Base-by-base conservation (phyloP, 2,113 vertebrate genomes). In the Phalacrocorax brasilianus region DNA sequence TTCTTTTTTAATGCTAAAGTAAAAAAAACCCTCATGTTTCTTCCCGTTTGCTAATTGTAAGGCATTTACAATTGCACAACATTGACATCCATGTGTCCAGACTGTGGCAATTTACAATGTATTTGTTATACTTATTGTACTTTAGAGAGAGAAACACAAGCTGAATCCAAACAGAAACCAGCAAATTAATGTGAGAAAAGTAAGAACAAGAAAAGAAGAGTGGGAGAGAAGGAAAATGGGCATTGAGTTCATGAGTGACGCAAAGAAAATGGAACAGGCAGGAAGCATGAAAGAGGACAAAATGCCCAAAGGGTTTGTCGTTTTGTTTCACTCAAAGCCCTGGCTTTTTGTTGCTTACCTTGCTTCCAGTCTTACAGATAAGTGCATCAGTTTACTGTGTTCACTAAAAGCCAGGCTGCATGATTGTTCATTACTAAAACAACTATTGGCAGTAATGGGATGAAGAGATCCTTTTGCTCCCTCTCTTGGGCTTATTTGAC, bases 201-300 rank as follows among this genome's bases (percentile, higher is more conserved):
- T 98, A 68, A 98, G 98, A 85, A 98, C 98, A 47, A 97, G 98
- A 96, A 98, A 85, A 98, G 98, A 98, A 98, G 98, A 98, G 88
- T 98, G 98, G 98, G 98, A 98, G 87, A 98, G 98, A 91, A 98
- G 98, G 98, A 98, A 98, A 97, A 98, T 98, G 98, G 98, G 98
- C 97, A 97, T 98, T 98, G 98, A 98, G 97, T 98, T 98, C 96
- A 98, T 98, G 98, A 98, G 98, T 97, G 98, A 98, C 86, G 80
- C 97, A 85, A 97, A 95, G 97, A 98, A 93, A 92, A 97, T 95
- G 98, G 96, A 96, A 23, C 97, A 97, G 98, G 97, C 98, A 95
- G 98, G 98, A 97, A 95, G 95, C 97, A 38, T 93, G 83, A 97
- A 96, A 93, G 97, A 98, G 97, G 97, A 97, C 97, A 94, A 97